Evolutionary conservation across 2,888 invertebrate species (phyloP), one percentile per base, ranked within the genome.

Genomic region (Pristionchus japonicus): DNA sequence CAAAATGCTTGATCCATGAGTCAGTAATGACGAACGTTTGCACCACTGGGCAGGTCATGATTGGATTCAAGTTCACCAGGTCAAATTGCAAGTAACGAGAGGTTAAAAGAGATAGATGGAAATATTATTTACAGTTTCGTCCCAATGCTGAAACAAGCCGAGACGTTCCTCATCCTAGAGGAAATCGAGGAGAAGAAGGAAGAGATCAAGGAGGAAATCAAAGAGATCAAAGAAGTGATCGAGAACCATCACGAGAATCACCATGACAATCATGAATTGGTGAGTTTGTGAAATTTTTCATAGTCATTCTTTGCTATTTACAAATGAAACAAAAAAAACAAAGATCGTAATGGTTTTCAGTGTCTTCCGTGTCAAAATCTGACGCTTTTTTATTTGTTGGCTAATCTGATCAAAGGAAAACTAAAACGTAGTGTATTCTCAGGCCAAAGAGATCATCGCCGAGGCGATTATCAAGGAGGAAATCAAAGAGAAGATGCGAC

Each of bases 61-160:
- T n/a, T n/a, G n/a, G n/a, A n/a, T n/a, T n/a, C n/a, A n/a, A n/a
- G n/a, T n/a, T n/a, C n/a, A n/a, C n/a, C n/a, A n/a, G n/a, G n/a
- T n/a, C n/a, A n/a, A n/a, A n/a, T n/a, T n/a, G n/a, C n/a, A n/a
- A n/a, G n/a, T n/a, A n/a, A n/a, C n/a, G n/a, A n/a, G n/a, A n/a
- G n/a, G n/a, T n/a, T n/a, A n/a, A n/a, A n/a, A n/a, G n/a, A n/a
- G n/a, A n/a, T n/a, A n/a, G n/a, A n/a, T n/a, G n/a, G n/a, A n/a
- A n/a, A n/a, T n/a, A n/a, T 57, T 1, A 57, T 49, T 85, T 85
- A 13, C 64, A 86, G 86, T 57, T 86, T 86, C 70, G 49, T 57
- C 20, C 86, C 86, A 43, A 86, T 86, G 86, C 31, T 49, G 86
- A 70, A 70, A 57, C 40, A 31, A 1, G 86, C 86, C 6, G 40